Percentiles rank a stretch among this genome's conserved stretches.
These are phyloP conservation scores for Antigone vipio DNA, from an alignment of 2,113 vertebrate species.

Conservation along the genomic window DNA sequence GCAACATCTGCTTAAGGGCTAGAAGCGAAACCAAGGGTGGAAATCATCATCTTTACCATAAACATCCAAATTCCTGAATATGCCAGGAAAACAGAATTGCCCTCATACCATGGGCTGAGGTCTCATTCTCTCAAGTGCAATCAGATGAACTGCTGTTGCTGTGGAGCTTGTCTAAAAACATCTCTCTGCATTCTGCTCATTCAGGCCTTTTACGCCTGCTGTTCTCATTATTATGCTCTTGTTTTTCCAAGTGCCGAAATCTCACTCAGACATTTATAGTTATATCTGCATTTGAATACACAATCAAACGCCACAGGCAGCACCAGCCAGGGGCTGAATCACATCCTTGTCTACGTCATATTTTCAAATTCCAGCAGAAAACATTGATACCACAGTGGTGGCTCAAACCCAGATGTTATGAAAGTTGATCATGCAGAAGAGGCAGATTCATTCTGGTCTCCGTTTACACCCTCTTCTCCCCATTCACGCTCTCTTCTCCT, in stretches of 20 bases:
- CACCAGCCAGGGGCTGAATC: neutral
- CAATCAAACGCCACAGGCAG: neutral
- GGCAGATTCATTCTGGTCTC: neutral
- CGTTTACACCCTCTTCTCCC: neutral
- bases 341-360: neutral
- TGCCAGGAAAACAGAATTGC: neutral
- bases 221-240: slow-evolving; percentile 17
- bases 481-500: neutral
- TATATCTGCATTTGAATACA: slow-evolving; percentile 19
- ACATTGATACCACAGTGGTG: neutral
- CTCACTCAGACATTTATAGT: neutral
- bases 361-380: neutral
- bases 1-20: neutral
- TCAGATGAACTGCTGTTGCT: slow-evolving; percentile 19
- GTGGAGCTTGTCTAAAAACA: slow-evolving; percentile 25
- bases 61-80: neutral
- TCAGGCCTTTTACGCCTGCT: neutral
- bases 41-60: neutral
- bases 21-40: neutral
- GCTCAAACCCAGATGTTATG: neutral
- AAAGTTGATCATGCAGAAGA: neutral
- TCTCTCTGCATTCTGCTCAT: slow-evolving; percentile 2
- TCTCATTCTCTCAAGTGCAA: slow-evolving; percentile 9
- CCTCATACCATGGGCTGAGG: neutral
- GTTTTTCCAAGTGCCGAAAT: neutral